Conservation (phyloP, 2,888 invertebrate species). For the Leucoma salicis region DNA sequence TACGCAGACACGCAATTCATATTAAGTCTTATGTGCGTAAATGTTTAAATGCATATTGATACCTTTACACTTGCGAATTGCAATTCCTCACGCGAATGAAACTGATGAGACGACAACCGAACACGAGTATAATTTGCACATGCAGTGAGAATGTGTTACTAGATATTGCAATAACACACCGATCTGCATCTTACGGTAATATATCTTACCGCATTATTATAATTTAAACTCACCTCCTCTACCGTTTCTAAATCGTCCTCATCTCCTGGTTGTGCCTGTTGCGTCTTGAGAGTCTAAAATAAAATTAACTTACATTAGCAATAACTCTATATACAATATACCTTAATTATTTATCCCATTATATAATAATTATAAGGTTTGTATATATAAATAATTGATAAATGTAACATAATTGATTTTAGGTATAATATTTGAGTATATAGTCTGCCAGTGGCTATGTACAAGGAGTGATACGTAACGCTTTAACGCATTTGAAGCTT, state of each 20-base stretch:
- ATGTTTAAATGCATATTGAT: too few relatives aligned
- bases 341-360: background rate
- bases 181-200: too few relatives aligned
- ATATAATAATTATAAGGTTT: background rate
- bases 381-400: background rate
- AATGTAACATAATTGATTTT: constrained; percentile 2
- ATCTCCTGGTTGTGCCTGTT: constrained; percentile 65
- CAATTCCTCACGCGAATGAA: too few relatives aligned
- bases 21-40: too few relatives aligned
- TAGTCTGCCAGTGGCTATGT: constrained; percentile 48
- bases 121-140: too few relatives aligned
- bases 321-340: background rate
- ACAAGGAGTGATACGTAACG: constrained; percentile 37
- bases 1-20: too few relatives aligned
- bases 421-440: constrained; percentile 28
- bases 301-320: constrained; percentile 5
- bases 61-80: too few relatives aligned
- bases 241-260: constrained; percentile 63
- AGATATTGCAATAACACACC: too few relatives aligned
- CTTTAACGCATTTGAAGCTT: constrained; percentile 25
- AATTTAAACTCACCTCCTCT: constrained; percentile 54
- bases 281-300: constrained; percentile 69
- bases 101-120: too few relatives aligned
- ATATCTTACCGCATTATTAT: too few relatives aligned
- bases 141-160: too few relatives aligned